Evolutionary conservation across 2,113 vertebrate genomes (phyloP), one percentile per base, ranked within the genome.

Genomic region (Motacilla tschutschensis): DNA sequence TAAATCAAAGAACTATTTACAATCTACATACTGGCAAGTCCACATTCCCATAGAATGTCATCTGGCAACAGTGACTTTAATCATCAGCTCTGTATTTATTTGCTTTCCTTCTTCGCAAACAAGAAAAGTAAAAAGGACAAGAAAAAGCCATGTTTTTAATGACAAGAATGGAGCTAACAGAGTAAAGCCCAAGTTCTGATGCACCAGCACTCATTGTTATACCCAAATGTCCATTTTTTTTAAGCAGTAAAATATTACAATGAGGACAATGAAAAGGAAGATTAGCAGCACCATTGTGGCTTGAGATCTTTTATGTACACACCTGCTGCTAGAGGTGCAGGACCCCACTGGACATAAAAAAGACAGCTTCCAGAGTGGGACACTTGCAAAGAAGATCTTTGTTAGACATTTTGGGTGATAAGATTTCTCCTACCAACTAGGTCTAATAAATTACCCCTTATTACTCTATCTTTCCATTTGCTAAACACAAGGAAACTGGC

Each of bases 1-100:
- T 92, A 93, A 93, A 91, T 82, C 86, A 90, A 93, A 91, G 67
- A 47, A 84, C 59, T 91, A 88, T 88, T 94, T 94, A 90, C 86
- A 84, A 64, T 91, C 86, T 74, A 89, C 87, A 89, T 92, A 92
- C 87, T 89, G 91, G 67, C 78, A 90, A 90, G 64, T 82, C 69
- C 60, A 82, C 79, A 82, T 92, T 95, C 90, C 69, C 83, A 79
- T 63, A 90, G 71, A 94, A 91, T 57, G 72, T 79, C 74, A 86
- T 91, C 83, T 84, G 88, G 90, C 78, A 92, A 58, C 55, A 88
- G 28, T 51, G 78, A 76, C 44, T 87, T 91, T 63, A 91, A 64
- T 36, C 69, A 59, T 77, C 71, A 75, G 55, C 60, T 90, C 67
- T 88, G 28, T 87, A 69, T 79, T 84, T 83, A 79, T 60, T 91